Evolutionary conservation across 2,888 invertebrate species (phyloP), one percentile per base, ranked within the genome.

Genomic region (Monopis laevigella): DNA sequence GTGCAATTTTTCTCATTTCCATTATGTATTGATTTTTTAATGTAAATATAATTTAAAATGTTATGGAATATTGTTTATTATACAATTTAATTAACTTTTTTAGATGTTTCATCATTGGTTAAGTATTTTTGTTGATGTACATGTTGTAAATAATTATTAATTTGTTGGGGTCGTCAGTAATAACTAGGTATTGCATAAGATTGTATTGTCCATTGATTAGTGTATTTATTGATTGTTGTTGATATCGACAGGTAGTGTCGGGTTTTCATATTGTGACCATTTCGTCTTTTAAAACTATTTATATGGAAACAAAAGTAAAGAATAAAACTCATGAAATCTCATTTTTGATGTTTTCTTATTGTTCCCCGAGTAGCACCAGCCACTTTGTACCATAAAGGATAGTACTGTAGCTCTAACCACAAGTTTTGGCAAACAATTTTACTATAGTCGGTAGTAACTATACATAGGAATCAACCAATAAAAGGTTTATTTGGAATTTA

Each of bases 1-100:
- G 78, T 80, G 78, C 78, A 80, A 80, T 78, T 75, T 62, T 69
- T 70, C 63, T 75, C 64, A 71, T 77, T 77, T 77, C 70, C 74
- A 73, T 77, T 32, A 32, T 4, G 51, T 30, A 30, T 32, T 13
- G 10, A 21, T 21, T 26, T 27, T 5, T 39, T 10, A 14, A 39
- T 10, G 27, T 32, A 32, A 28, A n/a, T n/a, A 8, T 28, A 28
- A 28, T 17, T 62, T 72, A 68, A 65, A 65, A 64, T 63, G 57
- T 65, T 65, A 67, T 70, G 65, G 66, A 60, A 60, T n/a, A n/a
- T n/a, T n/a, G n/a, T n/a, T n/a, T n/a, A n/a, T n/a, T n/a, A 8
- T 24, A 24, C 24, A 12, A 11, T 11, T 4, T 28, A 58, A 63
- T 65, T n/a, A n/a, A n/a, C n/a, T n/a, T n/a, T n/a, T n/a, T n/a